These are phyloP conservation scores for Syngnathus scovelli DNA, from an alignment of 2,113 vertebrate species.

Conservation along the genomic window DNA sequence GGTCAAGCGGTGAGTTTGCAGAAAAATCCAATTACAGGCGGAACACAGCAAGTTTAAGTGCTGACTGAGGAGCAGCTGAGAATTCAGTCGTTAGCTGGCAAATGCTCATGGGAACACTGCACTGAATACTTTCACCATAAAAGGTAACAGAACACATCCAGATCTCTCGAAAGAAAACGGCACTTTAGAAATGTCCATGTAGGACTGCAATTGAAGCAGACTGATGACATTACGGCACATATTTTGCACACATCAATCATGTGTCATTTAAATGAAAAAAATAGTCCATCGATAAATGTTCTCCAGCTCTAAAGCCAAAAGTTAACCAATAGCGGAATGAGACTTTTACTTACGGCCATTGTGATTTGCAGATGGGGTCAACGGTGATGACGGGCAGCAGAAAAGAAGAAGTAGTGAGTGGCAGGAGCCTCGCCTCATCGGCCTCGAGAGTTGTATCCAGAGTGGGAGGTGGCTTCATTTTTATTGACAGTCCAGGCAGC, in stretches of 20 bases:
- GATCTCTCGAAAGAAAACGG: not conserved
- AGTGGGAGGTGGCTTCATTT: conserved; percentile 10
- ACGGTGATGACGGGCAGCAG: not conserved
- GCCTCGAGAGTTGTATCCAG: conserved; percentile 29
- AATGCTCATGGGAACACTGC: not conserved
- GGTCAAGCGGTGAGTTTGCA: conserved; percentile 1
- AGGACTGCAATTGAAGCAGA: not conserved
- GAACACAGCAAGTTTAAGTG: not conserved
- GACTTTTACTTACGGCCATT: conserved; percentile 47
- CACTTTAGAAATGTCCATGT: not conserved
- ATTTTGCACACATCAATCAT: not conserved
- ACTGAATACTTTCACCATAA: conserved; percentile 56
- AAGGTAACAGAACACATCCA: conserved; percentile 34
- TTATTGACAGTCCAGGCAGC: conserved; percentile 34
- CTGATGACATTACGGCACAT: not conserved
- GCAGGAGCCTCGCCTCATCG: conserved; percentile 30
- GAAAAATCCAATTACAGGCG: not conserved
- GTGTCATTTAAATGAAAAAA: not conserved
- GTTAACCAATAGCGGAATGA: not conserved
- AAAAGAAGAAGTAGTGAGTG: conserved; percentile 14
- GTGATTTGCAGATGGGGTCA: conserved; percentile 38
- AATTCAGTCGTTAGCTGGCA: not conserved
- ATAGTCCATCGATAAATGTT: not conserved
- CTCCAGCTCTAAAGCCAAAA: not conserved
- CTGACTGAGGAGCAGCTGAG: not conserved